phyloP scores from a whole-genome alignment of 1,140 invertebrate species.

The Dinoponera quadriceps region DNA sequence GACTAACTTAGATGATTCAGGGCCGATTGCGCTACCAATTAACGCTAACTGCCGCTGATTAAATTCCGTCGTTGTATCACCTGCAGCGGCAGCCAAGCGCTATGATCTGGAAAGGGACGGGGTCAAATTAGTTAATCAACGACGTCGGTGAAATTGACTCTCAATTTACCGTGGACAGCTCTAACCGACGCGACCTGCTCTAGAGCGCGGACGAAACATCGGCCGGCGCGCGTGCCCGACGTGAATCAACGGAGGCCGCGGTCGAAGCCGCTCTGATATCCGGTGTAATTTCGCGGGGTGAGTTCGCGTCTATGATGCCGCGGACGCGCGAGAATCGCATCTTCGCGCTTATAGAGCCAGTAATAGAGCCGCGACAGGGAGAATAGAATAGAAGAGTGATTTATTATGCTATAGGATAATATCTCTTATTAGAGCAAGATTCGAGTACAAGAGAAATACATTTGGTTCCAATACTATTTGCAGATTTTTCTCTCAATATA shows the following conservation, averaged over 20 bases:
- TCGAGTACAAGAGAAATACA: no score
- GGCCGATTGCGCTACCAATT: slow-evolving; percentile 2
- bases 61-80: background rate
- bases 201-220: background rate
- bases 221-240: no score
- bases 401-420: no score
- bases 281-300: slow-evolving; percentile 1
- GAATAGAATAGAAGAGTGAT: no score
- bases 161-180: slow-evolving; percentile 15
- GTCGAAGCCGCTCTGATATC: slow-evolving; percentile 23
- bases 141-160: slow-evolving; percentile 32
- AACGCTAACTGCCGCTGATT: background rate
- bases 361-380: no score
- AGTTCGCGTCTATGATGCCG: no score
- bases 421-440: no score
- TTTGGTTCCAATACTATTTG: no score
- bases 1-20: background rate
- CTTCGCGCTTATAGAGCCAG: no score
- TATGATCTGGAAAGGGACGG: slow-evolving; percentile 28
- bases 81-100: background rate
- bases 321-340: no score
- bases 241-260: background rate
- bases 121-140: slow-evolving; percentile 37
- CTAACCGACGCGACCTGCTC: slow-evolving; percentile 8
- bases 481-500: no score